Conservation (phyloP, 2,113 vertebrate species). For the Crypturellus undulatus region DNA sequence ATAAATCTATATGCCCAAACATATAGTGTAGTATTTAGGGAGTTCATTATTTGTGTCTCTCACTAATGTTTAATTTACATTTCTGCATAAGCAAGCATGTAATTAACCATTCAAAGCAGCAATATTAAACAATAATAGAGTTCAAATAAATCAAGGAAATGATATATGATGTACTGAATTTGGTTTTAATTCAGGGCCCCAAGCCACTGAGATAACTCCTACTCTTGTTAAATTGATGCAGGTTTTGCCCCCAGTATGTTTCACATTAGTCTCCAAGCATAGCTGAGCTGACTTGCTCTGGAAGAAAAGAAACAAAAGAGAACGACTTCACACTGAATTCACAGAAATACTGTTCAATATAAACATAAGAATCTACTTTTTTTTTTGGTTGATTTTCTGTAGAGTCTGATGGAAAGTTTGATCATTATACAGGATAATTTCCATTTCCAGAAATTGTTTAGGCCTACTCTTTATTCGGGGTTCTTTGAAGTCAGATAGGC, state of each 20-base stretch:
- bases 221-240: background rate
- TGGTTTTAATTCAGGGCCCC: background rate
- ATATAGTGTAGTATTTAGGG: background rate
- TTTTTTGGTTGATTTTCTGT: slow-evolving; percentile 19
- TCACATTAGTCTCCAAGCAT: background rate
- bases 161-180: background rate
- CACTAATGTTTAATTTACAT: background rate
- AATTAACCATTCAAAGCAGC: background rate
- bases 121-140: background rate
- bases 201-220: background rate
- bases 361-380: slow-evolving; percentile 12
- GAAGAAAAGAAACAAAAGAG: background rate
- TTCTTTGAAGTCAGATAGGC: background rate
- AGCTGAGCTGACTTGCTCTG: background rate
- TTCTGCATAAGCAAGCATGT: background rate
- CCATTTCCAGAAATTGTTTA: slow-evolving; percentile 28
- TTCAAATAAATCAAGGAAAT: slow-evolving; percentile 7
- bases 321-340: slow-evolving; percentile 4
- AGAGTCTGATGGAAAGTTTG: slow-evolving; percentile 22
- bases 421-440: slow-evolving; percentile 20
- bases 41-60: background rate
- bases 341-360: background rate
- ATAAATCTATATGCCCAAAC: too few species aligned
- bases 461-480: background rate
- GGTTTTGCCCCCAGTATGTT: slow-evolving; percentile 15